Conservation (phyloP, 2,113 vertebrate genomes). For the Cottus gobio region DNA sequence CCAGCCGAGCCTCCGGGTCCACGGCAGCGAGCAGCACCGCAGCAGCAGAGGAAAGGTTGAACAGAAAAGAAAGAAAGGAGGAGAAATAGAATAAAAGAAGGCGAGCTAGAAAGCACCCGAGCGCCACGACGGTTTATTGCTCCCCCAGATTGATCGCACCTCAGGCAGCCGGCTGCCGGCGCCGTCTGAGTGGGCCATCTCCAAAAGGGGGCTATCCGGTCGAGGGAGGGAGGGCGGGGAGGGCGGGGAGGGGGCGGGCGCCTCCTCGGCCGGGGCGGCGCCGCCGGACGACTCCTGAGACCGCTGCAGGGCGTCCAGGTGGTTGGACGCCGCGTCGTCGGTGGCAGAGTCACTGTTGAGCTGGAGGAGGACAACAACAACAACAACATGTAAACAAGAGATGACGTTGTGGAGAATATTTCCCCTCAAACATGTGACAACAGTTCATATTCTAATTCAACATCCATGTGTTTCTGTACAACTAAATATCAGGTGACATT, state of each 20-base stretch:
- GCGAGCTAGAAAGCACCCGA: conserved; percentile 88
- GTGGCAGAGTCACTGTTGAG: conserved; percentile 90
- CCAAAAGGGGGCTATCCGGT: conserved; percentile 91
- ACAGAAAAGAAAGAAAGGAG: conserved; percentile 11
- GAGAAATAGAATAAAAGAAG: not conserved
- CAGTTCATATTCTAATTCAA: too few relatives aligned
- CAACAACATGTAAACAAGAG: not conserved
- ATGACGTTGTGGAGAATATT: too few relatives aligned
- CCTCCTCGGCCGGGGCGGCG: conserved; percentile 88
- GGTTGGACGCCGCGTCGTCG: conserved; percentile 89
- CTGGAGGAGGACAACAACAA: conserved; percentile 70
- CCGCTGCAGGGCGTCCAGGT: conserved; percentile 90
- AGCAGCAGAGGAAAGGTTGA: conserved; percentile 45
- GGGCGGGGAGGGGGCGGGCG: conserved; percentile 79
- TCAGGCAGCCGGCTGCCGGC: conserved; percentile 99
- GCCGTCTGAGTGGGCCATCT: conserved; percentile 93
- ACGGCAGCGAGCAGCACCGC: conserved; percentile 42
- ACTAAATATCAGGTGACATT: too few relatives aligned
- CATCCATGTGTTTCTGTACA: too few relatives aligned
- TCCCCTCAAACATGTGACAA: too few relatives aligned
- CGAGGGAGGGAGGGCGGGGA: conserved; percentile 80
- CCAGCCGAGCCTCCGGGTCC: conserved; percentile 9
- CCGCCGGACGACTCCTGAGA: conserved; percentile 94
- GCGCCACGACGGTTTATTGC: conserved; percentile 90
- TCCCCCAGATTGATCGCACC: conserved; percentile 91